These are phyloP conservation scores for Phthorimaea operculella DNA, from an alignment of 1,140 invertebrate genomes.

Conservation along the genomic window DNA sequence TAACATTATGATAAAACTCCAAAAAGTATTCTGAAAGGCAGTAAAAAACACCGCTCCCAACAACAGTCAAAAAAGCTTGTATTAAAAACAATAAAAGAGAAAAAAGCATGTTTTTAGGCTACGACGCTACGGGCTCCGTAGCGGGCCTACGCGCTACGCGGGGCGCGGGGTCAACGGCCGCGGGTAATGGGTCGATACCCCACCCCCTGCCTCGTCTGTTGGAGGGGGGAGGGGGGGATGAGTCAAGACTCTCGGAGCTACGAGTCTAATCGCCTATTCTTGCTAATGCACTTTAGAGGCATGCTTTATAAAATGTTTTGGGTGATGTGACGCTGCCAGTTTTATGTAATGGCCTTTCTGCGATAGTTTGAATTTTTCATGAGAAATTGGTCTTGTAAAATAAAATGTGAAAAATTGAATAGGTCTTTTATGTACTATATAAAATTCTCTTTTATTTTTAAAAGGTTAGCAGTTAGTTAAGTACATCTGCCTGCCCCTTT, in stretches of 20 bases:
- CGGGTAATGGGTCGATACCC: slow-evolving; percentile 2
- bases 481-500: too few species aligned
- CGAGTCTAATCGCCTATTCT: not conserved
- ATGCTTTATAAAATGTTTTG: not conserved
- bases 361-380: too few species aligned
- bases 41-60: not conserved
- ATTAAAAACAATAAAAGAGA: not conserved
- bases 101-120: slow-evolving; percentile 1
- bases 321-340: not conserved
- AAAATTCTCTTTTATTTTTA: too few species aligned
- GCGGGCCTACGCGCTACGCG: not conserved
- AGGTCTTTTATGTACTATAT: too few species aligned
- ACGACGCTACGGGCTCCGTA: not conserved
- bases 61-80: not conserved
- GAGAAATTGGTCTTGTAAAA: too few species aligned
- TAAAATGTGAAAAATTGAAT: too few species aligned
- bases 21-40: not conserved
- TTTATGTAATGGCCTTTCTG: too few species aligned
- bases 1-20: too few species aligned
- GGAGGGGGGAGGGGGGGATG: too few species aligned
- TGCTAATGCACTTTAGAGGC: not conserved
- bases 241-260: not conserved
- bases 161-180: slow-evolving; percentile 2
- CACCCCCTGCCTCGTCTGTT: not conserved
- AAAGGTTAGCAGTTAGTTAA: too few species aligned